phyloP scores from a whole-genome alignment of 2,113 vertebrate genomes.

The Leucopsar rothschildi region DNA sequence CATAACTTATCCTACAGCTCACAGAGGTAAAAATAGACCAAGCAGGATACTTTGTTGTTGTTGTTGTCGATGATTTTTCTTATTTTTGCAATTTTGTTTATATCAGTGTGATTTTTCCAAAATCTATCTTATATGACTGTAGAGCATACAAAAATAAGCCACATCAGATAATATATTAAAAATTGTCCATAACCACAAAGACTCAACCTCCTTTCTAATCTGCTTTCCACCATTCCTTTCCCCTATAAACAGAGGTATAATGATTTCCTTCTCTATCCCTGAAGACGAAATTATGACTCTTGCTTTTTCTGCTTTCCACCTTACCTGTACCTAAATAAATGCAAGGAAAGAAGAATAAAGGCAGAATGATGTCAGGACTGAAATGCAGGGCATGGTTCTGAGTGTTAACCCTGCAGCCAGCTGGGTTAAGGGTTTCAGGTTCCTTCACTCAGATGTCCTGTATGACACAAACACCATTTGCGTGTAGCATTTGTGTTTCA shows the following conservation, averaged over 20 bases:
- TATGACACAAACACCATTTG: accelerated
- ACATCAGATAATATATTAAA: background rate
- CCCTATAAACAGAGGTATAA: background rate
- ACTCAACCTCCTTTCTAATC: background rate
- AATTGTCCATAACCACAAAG: background rate
- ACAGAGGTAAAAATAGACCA: background rate
- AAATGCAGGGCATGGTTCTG: background rate
- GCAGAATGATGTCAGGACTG: background rate
- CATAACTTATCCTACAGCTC: background rate
- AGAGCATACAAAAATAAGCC: background rate
- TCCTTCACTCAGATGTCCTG: background rate
- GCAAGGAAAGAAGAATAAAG: background rate
- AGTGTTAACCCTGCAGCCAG: background rate
- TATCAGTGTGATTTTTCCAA: background rate
- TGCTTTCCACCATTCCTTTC: background rate
- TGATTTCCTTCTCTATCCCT: background rate
- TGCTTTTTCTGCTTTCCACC: background rate
- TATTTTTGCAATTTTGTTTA: background rate
- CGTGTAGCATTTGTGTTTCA: background rate
- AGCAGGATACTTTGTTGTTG: background rate
- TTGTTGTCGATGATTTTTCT: background rate
- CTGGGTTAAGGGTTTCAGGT: background rate
- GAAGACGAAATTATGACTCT: background rate
- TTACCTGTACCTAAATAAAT: background rate
- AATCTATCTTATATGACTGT: background rate